Evolutionary conservation across 1,140 invertebrate species (phyloP).

Genomic region (Aphelinus certus): DNA sequence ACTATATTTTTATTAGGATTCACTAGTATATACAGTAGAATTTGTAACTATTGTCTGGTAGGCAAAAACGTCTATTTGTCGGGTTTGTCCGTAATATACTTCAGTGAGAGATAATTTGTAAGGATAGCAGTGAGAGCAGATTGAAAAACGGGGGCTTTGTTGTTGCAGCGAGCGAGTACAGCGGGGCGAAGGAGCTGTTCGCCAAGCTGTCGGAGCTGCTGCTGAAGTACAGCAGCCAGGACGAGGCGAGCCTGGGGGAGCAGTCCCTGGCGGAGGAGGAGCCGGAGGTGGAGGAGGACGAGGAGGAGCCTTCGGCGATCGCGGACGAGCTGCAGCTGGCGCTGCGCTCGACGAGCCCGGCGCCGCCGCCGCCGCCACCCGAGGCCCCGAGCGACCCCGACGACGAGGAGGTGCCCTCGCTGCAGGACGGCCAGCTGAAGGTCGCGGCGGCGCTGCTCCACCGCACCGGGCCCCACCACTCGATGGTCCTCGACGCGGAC

Average conservation of each 20-base stretch:
- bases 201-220: constrained; percentile 57
- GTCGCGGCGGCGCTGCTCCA: constrained; percentile 48
- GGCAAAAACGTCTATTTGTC: too few species aligned
- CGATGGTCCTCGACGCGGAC: constrained; percentile 59
- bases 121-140: too few species aligned
- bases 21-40: too few species aligned
- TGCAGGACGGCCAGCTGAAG: constrained; percentile 50
- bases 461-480: constrained; percentile 59
- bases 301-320: neutral
- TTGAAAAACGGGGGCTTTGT: too few species aligned
- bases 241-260: constrained; percentile 10
- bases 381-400: constrained; percentile 41
- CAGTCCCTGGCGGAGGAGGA: neutral
- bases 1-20: too few species aligned
- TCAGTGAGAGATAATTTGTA: too few species aligned
- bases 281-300: neutral
- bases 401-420: constrained; percentile 42
- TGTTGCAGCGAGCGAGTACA: constrained; percentile 23
- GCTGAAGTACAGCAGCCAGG: constrained; percentile 52
- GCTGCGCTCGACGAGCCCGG: neutral
- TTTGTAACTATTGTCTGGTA: too few species aligned
- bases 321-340: neutral
- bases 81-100: too few species aligned
- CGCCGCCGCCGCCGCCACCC: neutral
- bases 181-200: constrained; percentile 39